These are phyloP conservation scores for Catostylus mosaicus DNA, from an alignment of 30 jellyfish, hydroid and myxozoan species.

Conservation along the genomic window DNA sequence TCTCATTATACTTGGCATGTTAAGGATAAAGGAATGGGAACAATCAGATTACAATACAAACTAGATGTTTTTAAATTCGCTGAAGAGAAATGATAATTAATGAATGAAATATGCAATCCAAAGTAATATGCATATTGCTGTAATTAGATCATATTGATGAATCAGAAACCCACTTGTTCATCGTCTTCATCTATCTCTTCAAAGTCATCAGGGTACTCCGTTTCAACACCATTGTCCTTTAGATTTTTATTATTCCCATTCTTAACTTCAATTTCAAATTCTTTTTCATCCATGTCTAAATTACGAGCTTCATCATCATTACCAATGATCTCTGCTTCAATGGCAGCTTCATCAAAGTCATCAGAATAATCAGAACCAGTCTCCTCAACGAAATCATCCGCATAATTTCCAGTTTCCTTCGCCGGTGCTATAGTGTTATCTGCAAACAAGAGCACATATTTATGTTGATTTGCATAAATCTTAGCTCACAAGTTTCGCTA, in stretches of 20 bases:
- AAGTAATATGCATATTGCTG: too few species aligned
- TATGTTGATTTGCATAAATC: too few species aligned
- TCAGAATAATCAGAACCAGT: conserved; percentile 92
- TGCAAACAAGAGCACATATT: too few species aligned
- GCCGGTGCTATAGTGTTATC: too few species aligned
- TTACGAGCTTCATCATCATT: conserved; percentile 54
- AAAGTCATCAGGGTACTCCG: conserved; percentile 72
- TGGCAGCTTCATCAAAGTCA: conserved; percentile 87
- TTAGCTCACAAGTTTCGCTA: too few species aligned
- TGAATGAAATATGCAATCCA: too few species aligned
- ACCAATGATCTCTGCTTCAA: conserved; percentile 58
- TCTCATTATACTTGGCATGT: too few species aligned
- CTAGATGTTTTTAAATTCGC: too few species aligned
- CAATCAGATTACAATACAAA: too few species aligned
- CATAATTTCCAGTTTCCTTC: conserved; percentile 97
- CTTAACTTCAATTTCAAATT: background rate
- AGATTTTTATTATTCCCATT: conserved; percentile 55
- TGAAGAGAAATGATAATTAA: too few species aligned
- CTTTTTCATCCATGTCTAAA: conserved; percentile 41
- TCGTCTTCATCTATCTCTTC: conserved; percentile 80
- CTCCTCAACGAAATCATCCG: conserved; percentile 93
- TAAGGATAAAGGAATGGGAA: too few species aligned
- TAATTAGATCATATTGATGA: too few species aligned
- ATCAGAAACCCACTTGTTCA: conserved; percentile 51
- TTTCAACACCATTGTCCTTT: conserved; percentile 44